A percentile compares a stretch with the other conserved stretches of the same genome.
These are phyloP conservation scores for Corythaeola cristata DNA, from an alignment of 2,113 vertebrate genomes.

Conservation along the genomic window DNA sequence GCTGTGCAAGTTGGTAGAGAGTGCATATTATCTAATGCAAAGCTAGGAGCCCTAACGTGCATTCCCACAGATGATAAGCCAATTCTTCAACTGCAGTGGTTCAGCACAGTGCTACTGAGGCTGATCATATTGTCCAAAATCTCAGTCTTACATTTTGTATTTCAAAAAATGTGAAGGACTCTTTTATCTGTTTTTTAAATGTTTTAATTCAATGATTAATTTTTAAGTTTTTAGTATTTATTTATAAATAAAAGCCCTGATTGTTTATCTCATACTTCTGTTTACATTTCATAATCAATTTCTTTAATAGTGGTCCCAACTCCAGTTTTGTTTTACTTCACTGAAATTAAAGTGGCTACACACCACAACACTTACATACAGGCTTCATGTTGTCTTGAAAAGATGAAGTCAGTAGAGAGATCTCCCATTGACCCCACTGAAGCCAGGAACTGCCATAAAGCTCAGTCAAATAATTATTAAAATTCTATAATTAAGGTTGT, in stretches of 20 bases:
- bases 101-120: rapidly evolving
- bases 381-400: not conserved
- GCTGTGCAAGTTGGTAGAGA: not conserved
- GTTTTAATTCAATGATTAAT: not conserved
- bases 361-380: not conserved
- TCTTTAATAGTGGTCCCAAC: not conserved
- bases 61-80: not conserved
- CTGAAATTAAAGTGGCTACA: not conserved
- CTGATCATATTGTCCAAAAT: not conserved
- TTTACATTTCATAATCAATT: not conserved
- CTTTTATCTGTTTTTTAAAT: not conserved
- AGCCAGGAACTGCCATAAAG: not conserved
- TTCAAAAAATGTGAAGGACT: rapidly evolving
- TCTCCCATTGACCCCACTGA: not conserved
- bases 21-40: not conserved
- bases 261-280: not conserved
- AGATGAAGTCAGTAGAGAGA: not conserved
- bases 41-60: not conserved
- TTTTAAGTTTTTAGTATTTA: not conserved
- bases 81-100: not conserved
- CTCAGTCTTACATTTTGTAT: not conserved
- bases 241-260: not conserved
- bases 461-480: not conserved
- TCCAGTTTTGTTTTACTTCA: not conserved
- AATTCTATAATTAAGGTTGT: not conserved